These are phyloP conservation scores for Ophion costatus DNA, from an alignment of 2,888 invertebrate species.

Conservation along the genomic window DNA sequence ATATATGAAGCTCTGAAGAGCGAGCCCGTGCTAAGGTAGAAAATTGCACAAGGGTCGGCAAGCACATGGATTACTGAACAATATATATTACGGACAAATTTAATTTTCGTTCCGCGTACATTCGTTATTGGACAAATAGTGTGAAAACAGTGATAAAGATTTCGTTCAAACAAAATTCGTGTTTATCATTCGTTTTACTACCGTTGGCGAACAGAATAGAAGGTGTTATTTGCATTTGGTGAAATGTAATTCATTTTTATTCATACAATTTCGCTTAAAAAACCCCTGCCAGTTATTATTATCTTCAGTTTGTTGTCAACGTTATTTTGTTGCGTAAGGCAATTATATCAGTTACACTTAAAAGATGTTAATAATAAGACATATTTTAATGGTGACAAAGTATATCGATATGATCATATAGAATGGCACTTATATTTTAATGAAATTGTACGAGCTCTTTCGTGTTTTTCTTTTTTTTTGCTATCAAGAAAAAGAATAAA, in stretches of 20 bases:
- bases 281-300: too few relatives aligned
- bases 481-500: background rate
- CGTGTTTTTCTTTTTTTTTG: background rate
- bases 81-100: background rate
- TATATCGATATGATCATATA: too few relatives aligned
- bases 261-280: too few relatives aligned
- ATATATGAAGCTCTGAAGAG: background rate
- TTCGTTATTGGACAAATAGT: background rate
- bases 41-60: background rate
- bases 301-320: too few relatives aligned
- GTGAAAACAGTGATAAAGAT: background rate
- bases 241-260: background rate
- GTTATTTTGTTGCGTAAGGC: too few relatives aligned
- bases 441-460: conserved; percentile 20
- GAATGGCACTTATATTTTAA: background rate
- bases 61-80: background rate
- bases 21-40: background rate
- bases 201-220: background rate
- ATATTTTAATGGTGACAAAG: too few relatives aligned
- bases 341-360: too few relatives aligned
- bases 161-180: background rate
- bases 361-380: too few relatives aligned
- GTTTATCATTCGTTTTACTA: background rate
- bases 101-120: background rate
- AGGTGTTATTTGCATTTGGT: background rate